Base-by-base conservation (phyloP, 2,113 vertebrate species). In the Hipposideros armiger region DNA sequence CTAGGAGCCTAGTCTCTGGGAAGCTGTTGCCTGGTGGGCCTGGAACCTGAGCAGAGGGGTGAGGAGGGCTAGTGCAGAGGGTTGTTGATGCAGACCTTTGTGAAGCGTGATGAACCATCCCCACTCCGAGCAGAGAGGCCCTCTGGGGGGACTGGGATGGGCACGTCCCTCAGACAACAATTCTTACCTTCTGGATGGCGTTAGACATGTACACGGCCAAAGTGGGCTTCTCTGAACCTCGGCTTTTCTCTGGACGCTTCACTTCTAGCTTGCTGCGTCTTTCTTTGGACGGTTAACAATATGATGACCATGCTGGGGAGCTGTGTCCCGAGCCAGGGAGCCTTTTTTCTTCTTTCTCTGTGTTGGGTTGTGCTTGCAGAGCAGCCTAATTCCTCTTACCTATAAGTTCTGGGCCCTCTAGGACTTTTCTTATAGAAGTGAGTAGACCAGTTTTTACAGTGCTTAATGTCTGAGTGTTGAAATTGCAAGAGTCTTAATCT, bases 381-480 rank as follows among this genome's bases (percentile, higher is more conserved):
- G 10, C 76, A 81, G 81, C 78, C 66, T 58, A 82, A 62, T 40
- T 92, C 32, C 50, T 93, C 69, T 70, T 76, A 56, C 66, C 72
- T 89, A 0, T 74, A 87, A 62, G 19, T 84, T 94, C 69, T 96
- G 64, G 80, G 24, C 22, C 74, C 42, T 90, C 36, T 66, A 70
- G 56, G 40, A 92, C 60, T 90, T 93, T 78, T 54, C 28, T 42
- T 85, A 13, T 19, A 67, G 32, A 72, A 64, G 32, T 32, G 42
- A 90, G 45, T 64, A 73, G 54, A n/a, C 66, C 54, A 54, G 42
- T 70, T 87, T 91, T 96, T 72, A 24, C 26, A 81, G 80, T 84
- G 87, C 19, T 96, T 90, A 84, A 83, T 66, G 36, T 93, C 47
- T 89, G 56, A 94, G 76, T 94, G 56, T 95, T 96, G 56, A 96